Evolutionary conservation across 2,113 vertebrate genomes (phyloP), one percentile per base, ranked within the genome.

Genomic region (Pterocles burchelli): DNA sequence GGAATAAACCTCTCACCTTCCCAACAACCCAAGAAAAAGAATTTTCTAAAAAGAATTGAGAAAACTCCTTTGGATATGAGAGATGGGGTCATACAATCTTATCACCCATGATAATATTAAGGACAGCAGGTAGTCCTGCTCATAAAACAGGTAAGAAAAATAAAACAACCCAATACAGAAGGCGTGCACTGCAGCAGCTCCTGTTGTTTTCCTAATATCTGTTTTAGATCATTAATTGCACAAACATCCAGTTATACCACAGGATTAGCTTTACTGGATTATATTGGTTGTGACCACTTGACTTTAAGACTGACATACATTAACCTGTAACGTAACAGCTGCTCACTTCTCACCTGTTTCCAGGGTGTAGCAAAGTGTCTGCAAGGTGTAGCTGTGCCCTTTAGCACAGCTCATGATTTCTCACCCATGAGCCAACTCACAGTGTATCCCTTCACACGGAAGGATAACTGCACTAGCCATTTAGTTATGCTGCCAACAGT

Each of bases 401-500:
- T 18, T 25, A 51, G 49, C 14, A 51, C 5, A 45, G n/a, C 6
- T 73, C 6, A 2, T 1, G 1, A 10, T 34, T 81, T 67, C 24
- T 38, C 0, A 0, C 12, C 58, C 8, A 8, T 0, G 0, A 49
- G 24, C n/a, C 45, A 82, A 52, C 24, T 31, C 46, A 29, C 1
- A 24, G 11, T 0, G 6, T 12, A 46, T 13, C 17, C 18, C 18
- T 24, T 38, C 11, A 17, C 1, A 0, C 4, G 14, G 41, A 65
- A 57, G 6, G 11, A 2, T 17, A 43, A 67, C n/a, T 36, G 25
- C 0, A 0, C 26, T 21, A 4, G 9, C 13, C 29, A 10, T 38
- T 65, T 26, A 63, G 36, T 18, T 63, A 24, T 5, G 12, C 31
- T 46, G 13, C 28, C 31, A 43, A 24, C 6, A 16, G 19, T 2